phyloP scores from a whole-genome alignment of 2,113 vertebrate genomes.

The Alethe castanea region DNA sequence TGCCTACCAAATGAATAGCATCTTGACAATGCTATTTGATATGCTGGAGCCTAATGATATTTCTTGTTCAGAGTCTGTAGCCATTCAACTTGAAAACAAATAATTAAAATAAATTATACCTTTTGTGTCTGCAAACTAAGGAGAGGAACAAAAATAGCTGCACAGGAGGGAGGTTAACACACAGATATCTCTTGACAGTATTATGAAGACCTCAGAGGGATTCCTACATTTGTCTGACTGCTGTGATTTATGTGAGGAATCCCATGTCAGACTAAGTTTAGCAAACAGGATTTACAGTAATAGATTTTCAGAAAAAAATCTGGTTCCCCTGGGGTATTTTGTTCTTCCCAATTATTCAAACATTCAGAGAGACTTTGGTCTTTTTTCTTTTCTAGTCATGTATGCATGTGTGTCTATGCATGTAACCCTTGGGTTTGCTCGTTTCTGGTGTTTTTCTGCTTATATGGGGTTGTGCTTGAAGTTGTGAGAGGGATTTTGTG shows the following conservation, averaged over 20 bases:
- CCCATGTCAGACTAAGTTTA: constrained; percentile 33
- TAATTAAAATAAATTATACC: constrained; percentile 76
- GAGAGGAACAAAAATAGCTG: constrained; percentile 63
- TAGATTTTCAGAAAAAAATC: constrained; percentile 2
- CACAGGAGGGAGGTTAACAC: constrained; percentile 36
- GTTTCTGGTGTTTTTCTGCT: background rate
- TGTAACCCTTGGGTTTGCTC: background rate
- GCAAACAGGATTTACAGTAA: constrained; percentile 34
- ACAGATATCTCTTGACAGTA: constrained; percentile 64
- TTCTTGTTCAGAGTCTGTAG: constrained; percentile 48
- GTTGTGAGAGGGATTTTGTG: background rate
- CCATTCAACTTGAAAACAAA: constrained; percentile 70
- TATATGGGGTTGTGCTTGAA: rapidly evolving
- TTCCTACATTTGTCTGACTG: constrained; percentile 5
- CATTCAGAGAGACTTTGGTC: background rate
- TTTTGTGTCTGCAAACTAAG: constrained; percentile 41
- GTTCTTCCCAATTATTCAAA: background rate
- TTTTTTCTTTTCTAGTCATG: background rate
- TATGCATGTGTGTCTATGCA: background rate
- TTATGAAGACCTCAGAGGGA: constrained; percentile 48
- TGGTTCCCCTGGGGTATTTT: background rate
- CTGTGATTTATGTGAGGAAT: constrained; percentile 28
- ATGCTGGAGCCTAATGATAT: background rate
- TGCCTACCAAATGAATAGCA: background rate
- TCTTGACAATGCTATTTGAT: background rate